phyloP scores from a whole-genome alignment of 2,797 vertebrate genomes.

The Mus spretus region DNA sequence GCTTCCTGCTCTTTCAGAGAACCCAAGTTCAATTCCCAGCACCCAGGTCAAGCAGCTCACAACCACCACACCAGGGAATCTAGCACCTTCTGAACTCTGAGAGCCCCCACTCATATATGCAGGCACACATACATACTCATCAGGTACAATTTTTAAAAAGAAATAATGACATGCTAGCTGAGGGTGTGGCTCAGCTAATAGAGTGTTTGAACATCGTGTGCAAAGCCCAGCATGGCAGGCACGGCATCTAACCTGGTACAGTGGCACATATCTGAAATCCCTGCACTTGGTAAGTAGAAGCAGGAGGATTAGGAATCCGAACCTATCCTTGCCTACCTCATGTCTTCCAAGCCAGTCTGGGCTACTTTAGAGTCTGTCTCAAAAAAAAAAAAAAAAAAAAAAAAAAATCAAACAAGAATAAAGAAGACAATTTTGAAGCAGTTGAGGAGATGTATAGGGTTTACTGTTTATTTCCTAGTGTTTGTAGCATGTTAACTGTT shows the following conservation, averaged over 20 bases:
- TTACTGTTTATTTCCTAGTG: not conserved
- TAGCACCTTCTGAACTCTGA: not conserved
- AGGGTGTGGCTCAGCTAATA: not conserved
- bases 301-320: not conserved
- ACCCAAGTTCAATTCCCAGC: not conserved
- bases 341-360: not conserved
- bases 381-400: conserved; percentile 10
- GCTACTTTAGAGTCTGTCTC: not conserved
- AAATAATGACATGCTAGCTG: not conserved
- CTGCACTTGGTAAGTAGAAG: no score
- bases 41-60: not conserved
- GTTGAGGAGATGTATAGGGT: not conserved
- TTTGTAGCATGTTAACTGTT: not conserved
- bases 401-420: not conserved
- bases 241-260: not conserved
- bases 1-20: not conserved
- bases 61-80: not conserved
- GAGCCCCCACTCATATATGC: not conserved
- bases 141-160: not conserved
- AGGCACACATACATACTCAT: not conserved
- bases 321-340: not conserved
- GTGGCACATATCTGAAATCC: not conserved
- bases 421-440: conserved; percentile 9
- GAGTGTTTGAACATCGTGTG: not conserved
- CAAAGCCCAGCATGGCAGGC: not conserved